Percentiles rank a stretch among this genome's conserved stretches.
phyloP scores from a whole-genome alignment of 2,888 invertebrate genomes.

The Girardia tigrina region DNA sequence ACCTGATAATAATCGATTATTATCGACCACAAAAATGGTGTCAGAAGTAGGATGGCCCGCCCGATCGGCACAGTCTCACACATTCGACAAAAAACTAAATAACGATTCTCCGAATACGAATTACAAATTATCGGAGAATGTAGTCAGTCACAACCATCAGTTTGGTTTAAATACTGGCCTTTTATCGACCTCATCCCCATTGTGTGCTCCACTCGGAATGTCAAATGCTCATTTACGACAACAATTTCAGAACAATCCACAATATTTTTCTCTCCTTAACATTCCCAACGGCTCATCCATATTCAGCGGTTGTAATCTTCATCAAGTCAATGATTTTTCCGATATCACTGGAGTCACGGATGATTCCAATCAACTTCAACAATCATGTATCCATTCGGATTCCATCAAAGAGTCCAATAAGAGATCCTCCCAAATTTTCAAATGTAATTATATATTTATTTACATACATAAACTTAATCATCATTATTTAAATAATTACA shows the following conservation, averaged over 20 bases:
- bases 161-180: background rate
- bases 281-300: background rate
- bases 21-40: too few species aligned
- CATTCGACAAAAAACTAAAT: background rate
- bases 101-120: background rate
- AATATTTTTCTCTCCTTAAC: background rate
- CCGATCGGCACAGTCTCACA: too few species aligned
- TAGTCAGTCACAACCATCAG: background rate
- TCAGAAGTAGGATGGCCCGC: too few species aligned
- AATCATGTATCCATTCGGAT: background rate
- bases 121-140: background rate
- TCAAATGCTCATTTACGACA: constrained; percentile 17
- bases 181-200: background rate
- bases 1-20: too few species aligned
- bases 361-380: background rate
- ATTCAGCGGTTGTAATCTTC: constrained; percentile 2
- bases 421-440: background rate
- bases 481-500: too few species aligned
- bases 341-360: background rate
- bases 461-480: too few species aligned
- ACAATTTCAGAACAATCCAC: constrained; percentile 15
- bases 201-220: background rate
- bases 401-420: background rate
- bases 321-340: constrained; percentile 17
- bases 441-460: too few species aligned